Evolutionary conservation across 2,113 vertebrate genomes (phyloP).

Genomic region (Pelecanus crispus): DNA sequence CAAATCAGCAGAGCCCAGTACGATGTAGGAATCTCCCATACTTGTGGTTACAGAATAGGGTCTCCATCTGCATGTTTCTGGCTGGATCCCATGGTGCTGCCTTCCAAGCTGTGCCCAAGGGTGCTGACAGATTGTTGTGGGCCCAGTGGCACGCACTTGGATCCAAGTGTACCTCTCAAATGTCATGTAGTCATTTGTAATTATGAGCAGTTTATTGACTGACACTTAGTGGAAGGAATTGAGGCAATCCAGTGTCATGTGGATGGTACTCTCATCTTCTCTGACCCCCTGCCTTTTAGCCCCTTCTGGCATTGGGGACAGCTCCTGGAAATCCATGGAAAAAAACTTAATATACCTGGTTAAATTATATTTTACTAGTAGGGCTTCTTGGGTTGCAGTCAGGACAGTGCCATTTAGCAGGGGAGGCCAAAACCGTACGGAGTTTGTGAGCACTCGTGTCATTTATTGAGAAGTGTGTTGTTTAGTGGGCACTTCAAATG

Average conservation of each 20-base stretch:
- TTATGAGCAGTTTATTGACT: conserved; percentile 1
- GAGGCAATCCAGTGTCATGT: neutral
- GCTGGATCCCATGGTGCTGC: neutral
- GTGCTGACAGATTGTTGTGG: neutral
- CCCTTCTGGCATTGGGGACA: neutral
- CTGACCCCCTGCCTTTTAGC: neutral
- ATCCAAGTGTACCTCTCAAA: neutral
- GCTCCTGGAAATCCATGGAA: neutral
- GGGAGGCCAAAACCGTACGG: neutral
- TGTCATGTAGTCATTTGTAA: conserved; percentile 18
- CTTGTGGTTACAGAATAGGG: no score
- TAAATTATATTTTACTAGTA: neutral
- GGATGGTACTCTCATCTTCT: neutral
- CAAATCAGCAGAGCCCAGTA: fast-evolving
- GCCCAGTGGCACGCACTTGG: neutral
- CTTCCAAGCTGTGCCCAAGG: neutral
- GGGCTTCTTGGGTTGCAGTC: neutral
- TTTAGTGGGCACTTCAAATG: neutral
- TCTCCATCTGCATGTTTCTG: neutral
- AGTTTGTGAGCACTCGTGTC: neutral
- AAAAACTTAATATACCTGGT: neutral
- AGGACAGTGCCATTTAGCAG: neutral
- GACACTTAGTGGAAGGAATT: neutral
- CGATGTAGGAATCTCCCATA: fast-evolving
- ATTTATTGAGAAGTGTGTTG: neutral